These are phyloP conservation scores for Ctenosaura bakeri DNA, from an alignment of 2,797 vertebrate species.

Conservation along the genomic window DNA sequence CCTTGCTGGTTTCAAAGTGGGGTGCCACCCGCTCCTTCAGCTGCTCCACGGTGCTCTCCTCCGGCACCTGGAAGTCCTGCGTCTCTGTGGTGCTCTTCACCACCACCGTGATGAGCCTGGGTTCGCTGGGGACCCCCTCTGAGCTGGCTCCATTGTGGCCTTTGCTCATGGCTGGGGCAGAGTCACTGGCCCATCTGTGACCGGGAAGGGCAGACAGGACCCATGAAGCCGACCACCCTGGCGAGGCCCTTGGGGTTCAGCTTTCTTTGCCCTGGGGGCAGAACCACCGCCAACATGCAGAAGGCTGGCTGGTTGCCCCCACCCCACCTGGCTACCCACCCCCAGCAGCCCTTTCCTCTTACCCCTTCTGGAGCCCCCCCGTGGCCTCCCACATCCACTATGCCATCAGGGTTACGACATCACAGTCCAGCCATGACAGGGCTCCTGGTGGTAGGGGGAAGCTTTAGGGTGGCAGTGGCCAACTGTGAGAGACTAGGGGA, in stretches of 20 bases:
- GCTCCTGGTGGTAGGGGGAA: not conserved
- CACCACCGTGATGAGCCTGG: not conserved
- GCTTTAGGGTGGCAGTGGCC: no score
- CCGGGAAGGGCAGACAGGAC: not conserved
- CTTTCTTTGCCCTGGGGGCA: not conserved
- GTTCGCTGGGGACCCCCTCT: not conserved
- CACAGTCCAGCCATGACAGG: constrained; percentile 23
- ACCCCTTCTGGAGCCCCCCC: not conserved
- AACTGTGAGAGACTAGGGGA: no score
- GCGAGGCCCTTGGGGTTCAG: not conserved
- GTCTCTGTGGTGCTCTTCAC: not conserved
- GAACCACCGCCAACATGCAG: not conserved
- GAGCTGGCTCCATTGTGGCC: not conserved
- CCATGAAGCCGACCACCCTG: not conserved
- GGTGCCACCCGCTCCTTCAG: not conserved
- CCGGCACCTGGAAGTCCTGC: not conserved
- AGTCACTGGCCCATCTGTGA: not conserved
- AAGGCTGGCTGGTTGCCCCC: not conserved
- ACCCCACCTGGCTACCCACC: not conserved
- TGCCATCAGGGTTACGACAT: constrained; percentile 11
- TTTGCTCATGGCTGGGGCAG: constrained; percentile 1
- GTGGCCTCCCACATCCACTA: constrained; percentile 8
- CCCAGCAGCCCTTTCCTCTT: not conserved
- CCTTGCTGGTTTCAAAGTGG: not conserved
- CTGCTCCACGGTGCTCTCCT: not conserved